Conservation (phyloP, 2,888 invertebrate genomes). For the Aleiodes alternator region DNA sequence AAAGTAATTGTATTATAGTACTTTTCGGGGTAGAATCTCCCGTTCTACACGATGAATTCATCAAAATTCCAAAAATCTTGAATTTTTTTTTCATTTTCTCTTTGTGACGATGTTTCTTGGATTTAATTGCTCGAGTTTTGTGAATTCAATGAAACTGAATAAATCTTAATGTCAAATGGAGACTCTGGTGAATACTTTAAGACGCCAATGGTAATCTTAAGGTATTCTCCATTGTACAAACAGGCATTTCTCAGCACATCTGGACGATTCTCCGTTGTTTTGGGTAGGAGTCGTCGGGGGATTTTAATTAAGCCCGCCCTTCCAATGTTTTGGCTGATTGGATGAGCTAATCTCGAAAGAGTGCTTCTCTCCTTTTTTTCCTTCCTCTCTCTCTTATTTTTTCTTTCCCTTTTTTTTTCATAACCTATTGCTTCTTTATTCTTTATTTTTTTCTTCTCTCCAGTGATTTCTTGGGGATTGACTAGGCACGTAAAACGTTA, state of each 20-base stretch:
- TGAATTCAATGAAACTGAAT: conserved; percentile 11
- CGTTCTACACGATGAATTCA: too few species aligned
- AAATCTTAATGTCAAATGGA: conserved; percentile 22
- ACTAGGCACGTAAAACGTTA: conserved; percentile 43
- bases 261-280: conserved; percentile 53
- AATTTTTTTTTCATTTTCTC: too few species aligned
- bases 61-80: too few species aligned
- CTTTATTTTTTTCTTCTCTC: background rate
- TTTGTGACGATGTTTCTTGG: too few species aligned
- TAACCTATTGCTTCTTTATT: conserved; percentile 38
- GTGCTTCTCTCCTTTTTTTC: conserved; percentile 61
- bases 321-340: conserved; percentile 74
- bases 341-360: conserved; percentile 65
- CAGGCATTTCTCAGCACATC: conserved; percentile 33
- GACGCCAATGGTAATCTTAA: conserved; percentile 19
- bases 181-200: conserved; percentile 6
- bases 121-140: conserved; percentile 53
- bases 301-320: conserved; percentile 75
- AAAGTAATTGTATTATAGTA: too few species aligned
- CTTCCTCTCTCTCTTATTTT: conserved; percentile 62
- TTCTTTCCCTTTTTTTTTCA: conserved; percentile 30
- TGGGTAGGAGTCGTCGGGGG: conserved; percentile 60
- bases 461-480: conserved; percentile 24
- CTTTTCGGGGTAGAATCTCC: too few species aligned
- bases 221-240: conserved; percentile 29